Conservation (phyloP, 2,888 invertebrate genomes). For the Ganaspis brasiliensis region DNA sequence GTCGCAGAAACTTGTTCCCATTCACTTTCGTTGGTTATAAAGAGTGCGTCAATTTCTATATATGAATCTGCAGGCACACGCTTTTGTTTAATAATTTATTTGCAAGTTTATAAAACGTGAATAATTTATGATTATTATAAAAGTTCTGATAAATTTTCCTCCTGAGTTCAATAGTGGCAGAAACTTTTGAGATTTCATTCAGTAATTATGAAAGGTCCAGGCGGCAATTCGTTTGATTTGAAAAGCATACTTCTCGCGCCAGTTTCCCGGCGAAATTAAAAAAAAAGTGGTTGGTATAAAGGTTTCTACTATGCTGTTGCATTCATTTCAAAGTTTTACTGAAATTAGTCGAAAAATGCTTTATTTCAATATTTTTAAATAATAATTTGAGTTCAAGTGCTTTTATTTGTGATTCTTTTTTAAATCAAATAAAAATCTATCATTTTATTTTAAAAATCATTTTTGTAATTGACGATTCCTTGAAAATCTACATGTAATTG, state of each 20-base stretch:
- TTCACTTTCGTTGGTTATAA: constrained; percentile 18
- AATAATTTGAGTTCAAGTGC: too few species aligned
- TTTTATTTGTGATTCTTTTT: too few species aligned
- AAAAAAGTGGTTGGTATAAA: neutral
- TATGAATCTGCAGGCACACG: neutral
- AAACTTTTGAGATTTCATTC: neutral
- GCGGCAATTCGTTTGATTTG: neutral
- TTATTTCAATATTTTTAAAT: too few species aligned
- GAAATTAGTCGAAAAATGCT: too few species aligned
- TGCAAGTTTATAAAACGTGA: neutral
- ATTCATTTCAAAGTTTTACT: too few species aligned
- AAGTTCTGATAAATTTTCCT: too few species aligned
- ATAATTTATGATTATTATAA: neutral
- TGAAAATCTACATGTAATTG: too few species aligned
- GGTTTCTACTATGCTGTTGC: neutral
- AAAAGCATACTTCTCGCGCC: neutral
- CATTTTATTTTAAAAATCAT: too few species aligned
- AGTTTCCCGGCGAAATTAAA: neutral
- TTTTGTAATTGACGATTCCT: too few species aligned
- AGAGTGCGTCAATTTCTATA: constrained; percentile 4
- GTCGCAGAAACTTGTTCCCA: constrained; percentile 31
- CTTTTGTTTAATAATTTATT: neutral
- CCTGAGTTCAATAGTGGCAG: neutral
- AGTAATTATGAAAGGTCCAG: neutral
- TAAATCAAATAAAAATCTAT: too few species aligned